A percentile compares a stretch with the other conserved stretches of the same genome.
Conservation (phyloP, 2,797 vertebrate species). For the Acropternis orthonyx region DNA sequence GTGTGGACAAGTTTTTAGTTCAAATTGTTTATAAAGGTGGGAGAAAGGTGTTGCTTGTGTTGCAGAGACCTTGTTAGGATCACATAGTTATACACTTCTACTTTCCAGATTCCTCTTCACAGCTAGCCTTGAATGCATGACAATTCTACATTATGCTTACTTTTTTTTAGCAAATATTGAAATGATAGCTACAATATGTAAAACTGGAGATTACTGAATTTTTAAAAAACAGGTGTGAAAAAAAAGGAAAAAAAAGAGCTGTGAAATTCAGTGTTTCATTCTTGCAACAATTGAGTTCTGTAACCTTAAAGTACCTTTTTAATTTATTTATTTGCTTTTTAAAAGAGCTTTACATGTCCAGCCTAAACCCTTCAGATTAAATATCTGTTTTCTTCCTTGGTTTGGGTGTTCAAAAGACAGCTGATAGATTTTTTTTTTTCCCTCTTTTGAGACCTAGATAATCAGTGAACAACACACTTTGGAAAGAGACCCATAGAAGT, state of each 20-base stretch:
- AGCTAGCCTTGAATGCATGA: background rate
- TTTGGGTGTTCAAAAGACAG: background rate
- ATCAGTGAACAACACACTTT: background rate
- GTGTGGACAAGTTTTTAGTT: background rate
- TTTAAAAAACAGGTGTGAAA: background rate
- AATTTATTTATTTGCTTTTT: background rate
- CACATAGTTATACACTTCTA: accelerated
- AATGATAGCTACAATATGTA: background rate
- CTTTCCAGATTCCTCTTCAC: background rate
- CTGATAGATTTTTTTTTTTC: background rate
- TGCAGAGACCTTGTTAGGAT: background rate
- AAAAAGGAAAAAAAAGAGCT: no score
- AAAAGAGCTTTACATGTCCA: background rate
- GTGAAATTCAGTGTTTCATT: background rate
- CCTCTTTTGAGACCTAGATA: background rate
- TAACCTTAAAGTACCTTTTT: background rate
- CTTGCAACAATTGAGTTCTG: background rate
- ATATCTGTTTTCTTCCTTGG: background rate
- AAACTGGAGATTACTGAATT: background rate
- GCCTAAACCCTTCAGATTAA: background rate
- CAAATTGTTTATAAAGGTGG: background rate
- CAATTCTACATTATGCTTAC: background rate
- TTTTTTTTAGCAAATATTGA: background rate
- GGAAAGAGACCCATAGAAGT: background rate
- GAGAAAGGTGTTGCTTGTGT: background rate